Conservation (phyloP, 2,888 invertebrate genomes). For the Terebella lapidaria region DNA sequence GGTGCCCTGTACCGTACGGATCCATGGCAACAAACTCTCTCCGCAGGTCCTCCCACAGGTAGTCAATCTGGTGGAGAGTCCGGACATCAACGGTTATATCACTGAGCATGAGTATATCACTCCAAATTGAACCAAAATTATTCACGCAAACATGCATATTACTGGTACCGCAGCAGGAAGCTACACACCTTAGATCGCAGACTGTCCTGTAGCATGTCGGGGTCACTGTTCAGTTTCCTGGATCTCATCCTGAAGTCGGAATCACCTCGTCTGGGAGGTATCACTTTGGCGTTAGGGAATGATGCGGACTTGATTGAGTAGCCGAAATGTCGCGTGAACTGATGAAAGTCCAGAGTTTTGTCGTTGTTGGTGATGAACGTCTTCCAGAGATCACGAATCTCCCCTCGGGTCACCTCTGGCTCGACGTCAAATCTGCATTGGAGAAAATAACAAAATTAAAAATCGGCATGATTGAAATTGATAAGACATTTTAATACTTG, state of each 20-base stretch:
- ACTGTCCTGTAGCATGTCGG: conserved; percentile 49
- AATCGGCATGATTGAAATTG: background rate
- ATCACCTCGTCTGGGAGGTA: conserved; percentile 49
- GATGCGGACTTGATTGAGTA: conserved; percentile 47
- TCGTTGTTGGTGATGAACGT: conserved; percentile 51
- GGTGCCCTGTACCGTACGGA: conserved; percentile 45
- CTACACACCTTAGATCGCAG: conserved; percentile 51
- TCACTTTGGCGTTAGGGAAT: conserved; percentile 51
- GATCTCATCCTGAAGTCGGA: conserved; percentile 49
- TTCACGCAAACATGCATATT: too few relatives aligned
- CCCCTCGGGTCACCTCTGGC: conserved; percentile 47
- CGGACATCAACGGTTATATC: too few relatives aligned
- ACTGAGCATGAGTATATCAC: too few relatives aligned
- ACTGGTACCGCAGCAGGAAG: too few relatives aligned
- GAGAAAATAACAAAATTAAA: background rate
- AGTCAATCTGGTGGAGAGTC: conserved; percentile 47
- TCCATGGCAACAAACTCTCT: conserved; percentile 50
- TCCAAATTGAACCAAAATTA: too few relatives aligned
- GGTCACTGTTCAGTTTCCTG: conserved; percentile 49
- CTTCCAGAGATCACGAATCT: conserved; percentile 50
- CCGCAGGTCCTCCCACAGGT: conserved; percentile 50
- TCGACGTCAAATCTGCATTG: conserved; percentile 34
- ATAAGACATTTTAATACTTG: too few relatives aligned
- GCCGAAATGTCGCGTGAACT: conserved; percentile 52
- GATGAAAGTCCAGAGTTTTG: conserved; percentile 45